Percentiles rank a stretch among this genome's conserved stretches.
Evolutionary conservation across 37 sponge, comb jelly and placozoan genomes (phyloP).

Genomic region (Ephydatia muelleri): DNA sequence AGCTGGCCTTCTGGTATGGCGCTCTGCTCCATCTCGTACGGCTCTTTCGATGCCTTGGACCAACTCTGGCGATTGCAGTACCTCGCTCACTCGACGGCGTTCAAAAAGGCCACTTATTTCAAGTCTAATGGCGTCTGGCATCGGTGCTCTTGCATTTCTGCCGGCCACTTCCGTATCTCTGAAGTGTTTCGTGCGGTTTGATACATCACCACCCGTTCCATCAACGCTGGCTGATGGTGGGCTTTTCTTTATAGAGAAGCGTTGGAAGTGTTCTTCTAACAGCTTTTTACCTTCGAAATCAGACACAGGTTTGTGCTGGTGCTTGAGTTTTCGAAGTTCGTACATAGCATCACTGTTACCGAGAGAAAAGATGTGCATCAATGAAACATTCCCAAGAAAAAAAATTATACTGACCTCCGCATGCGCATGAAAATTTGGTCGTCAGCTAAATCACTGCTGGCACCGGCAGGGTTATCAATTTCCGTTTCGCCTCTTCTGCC

Average conservation of each 20-base stretch:
- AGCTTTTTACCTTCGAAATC: constrained; percentile 26
- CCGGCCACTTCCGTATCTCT: neutral
- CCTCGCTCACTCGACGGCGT: constrained; percentile 23
- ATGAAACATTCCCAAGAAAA: neutral
- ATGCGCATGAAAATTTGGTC: neutral
- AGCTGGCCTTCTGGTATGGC: neutral
- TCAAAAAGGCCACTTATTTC: constrained; percentile 56
- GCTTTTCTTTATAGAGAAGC: neutral
- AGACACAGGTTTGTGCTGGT: constrained; percentile 48
- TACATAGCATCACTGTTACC: constrained; percentile 37
- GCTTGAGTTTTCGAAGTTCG: constrained; percentile 53
- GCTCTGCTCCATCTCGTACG: neutral
- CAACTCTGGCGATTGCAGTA: constrained; percentile 28
- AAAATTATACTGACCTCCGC: neutral
- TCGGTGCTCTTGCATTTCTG: neutral
- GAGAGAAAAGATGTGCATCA: neutral
- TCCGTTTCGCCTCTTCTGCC: neutral
- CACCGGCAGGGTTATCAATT: neutral
- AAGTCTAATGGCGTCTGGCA: constrained; percentile 40
- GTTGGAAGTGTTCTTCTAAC: constrained; percentile 26
- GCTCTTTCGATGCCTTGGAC: neutral
- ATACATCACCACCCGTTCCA: neutral
- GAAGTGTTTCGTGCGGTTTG: neutral
- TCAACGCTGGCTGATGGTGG: neutral
- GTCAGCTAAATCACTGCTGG: neutral